phyloP scores from a whole-genome alignment of 2,113 vertebrate genomes.

The Onychostruthus taczanowskii region DNA sequence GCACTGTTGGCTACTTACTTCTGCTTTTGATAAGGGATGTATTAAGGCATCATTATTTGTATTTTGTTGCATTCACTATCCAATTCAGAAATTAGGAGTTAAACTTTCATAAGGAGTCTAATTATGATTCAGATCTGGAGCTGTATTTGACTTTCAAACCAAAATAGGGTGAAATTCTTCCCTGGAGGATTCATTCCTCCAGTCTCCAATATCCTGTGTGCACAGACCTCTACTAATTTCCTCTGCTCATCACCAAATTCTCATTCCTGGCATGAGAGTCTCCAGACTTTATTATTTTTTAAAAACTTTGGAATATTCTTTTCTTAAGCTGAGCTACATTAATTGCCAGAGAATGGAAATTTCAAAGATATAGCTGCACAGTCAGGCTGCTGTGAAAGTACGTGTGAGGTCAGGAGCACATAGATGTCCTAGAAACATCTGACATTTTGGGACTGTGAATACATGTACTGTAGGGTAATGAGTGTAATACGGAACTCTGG shows the following conservation, averaged over 20 bases:
- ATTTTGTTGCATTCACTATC: not conserved
- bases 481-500: not conserved
- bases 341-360: not conserved
- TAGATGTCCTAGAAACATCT: not conserved
- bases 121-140: slow-evolving; percentile 11
- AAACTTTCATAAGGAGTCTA: not conserved
- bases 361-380: not conserved
- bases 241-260: slow-evolving; percentile 1
- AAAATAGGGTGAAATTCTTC: not conserved
- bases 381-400: not conserved
- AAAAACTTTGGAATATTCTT: not conserved
- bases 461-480: not conserved
- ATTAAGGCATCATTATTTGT: not conserved
- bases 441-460: not conserved
- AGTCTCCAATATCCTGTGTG: not conserved
- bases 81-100: not conserved
- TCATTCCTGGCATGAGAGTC: not conserved
- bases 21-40: not conserved
- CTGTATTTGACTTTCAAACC: slow-evolving; percentile 22
- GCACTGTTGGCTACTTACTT: not conserved
- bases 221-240: not conserved
- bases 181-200: not conserved
- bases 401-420: not conserved
- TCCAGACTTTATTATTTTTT: not conserved
- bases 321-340: not conserved